Evolutionary conservation across 2,888 invertebrate genomes (phyloP), one percentile per base, ranked within the genome.

Genomic region (Diarsia brunnea): DNA sequence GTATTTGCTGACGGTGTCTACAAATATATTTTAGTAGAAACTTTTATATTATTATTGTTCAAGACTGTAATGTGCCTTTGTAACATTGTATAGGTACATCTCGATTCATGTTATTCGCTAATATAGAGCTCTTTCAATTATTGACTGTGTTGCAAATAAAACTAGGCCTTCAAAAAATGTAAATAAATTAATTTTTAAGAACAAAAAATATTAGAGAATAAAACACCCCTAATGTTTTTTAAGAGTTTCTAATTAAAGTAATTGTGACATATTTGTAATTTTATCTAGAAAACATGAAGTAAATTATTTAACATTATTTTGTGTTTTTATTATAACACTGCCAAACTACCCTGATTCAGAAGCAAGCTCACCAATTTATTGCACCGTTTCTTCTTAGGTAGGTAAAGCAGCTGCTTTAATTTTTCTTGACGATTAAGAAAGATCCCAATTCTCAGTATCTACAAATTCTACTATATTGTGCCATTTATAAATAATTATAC

Each of bases 1-100:
- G 16, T 67, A 69, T 74, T 74, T 84, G 38, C 10, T 0, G 82
- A 27, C 21, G 58, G 8, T n/a, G 47, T 43, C 38, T 38, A n/a
- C 21, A 70, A 63, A 61, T 69, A 60, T 27, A 66, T 61, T 16
- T 14, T 69, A 71, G 58, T 79, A 60, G 2, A 51, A 43, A 58
- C 38, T 61, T 69, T 49, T 47, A 49, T 63, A 66, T 58, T 60
- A 19, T 19, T 31, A 58, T 67, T 51, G 1, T 61, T 51, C 24
- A 75, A 84, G 75, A 82, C 75, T 79, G 75, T 58, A 43, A 61
- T 19, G 79, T 60, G 51, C 71, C 24, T 66, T 38, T 47, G 14
- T 58, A 64, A 27, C 43, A 51, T 43, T 7, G 49, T 49, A 1
- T 24, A 21, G 31, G 47, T 70, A 47, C 11, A 38, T 43, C n/a